phyloP scores from a whole-genome alignment of 2,797 vertebrate species.

The Mus spretus region DNA sequence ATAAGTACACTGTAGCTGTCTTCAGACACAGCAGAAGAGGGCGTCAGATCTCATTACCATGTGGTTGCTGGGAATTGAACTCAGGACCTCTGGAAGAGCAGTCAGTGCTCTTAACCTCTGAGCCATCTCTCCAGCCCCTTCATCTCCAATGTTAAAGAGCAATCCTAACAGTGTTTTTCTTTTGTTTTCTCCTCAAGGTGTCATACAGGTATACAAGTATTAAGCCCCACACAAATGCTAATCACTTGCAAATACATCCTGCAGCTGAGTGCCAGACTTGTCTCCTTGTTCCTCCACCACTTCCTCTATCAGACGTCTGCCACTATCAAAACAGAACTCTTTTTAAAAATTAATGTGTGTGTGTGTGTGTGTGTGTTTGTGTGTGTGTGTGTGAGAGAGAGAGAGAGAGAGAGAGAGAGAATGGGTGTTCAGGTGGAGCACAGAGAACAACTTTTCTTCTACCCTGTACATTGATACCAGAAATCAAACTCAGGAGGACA shows the following conservation, averaged over 20 bases:
- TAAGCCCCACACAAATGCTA: slow-evolving; percentile 36
- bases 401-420: too few relatives aligned
- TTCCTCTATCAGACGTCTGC: neutral
- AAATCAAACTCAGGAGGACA: neutral
- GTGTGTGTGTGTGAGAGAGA: too few relatives aligned
- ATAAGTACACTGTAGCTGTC: too few relatives aligned
- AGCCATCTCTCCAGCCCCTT: too few relatives aligned
- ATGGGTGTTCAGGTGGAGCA: neutral
- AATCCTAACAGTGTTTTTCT: neutral
- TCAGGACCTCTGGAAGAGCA: too few relatives aligned
- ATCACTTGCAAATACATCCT: neutral
- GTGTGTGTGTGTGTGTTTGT: neutral
- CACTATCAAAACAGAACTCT: neutral
- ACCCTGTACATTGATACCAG: neutral
- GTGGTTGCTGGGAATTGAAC: too few relatives aligned
- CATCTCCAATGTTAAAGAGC: neutral
- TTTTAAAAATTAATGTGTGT: neutral
- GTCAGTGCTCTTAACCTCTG: too few relatives aligned
- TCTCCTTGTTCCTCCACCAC: neutral
- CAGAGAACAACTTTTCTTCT: neutral
- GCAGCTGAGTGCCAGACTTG: neutral
- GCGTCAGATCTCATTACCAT: too few relatives aligned
- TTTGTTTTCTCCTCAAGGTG: neutral
- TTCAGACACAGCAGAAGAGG: too few relatives aligned
- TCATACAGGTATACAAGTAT: neutral